phyloP scores from a whole-genome alignment of 2,888 invertebrate species.

The Lymantria dispar region DNA sequence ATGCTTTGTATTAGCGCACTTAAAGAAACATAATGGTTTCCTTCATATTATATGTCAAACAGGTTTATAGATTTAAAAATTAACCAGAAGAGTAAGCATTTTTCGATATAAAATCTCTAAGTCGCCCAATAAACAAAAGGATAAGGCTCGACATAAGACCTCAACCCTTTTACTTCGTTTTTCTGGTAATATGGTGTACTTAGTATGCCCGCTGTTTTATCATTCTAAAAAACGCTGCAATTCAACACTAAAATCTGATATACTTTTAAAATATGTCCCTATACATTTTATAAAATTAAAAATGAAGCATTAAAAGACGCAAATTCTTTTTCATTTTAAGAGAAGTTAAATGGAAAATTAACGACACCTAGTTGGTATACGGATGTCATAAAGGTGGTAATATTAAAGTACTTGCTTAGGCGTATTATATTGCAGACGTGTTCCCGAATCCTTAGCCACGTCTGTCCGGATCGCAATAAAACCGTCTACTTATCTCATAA shows the following conservation, averaged over 20 bases:
- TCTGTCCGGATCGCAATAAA: conserved; percentile 73
- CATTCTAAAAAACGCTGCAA: too few species aligned
- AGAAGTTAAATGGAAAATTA: conserved; percentile 49
- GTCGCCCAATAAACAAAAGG: too few species aligned
- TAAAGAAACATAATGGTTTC: too few species aligned
- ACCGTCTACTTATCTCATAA: conserved; percentile 68
- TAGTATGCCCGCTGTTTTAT: too few species aligned
- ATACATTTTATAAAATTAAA: conserved; percentile 17
- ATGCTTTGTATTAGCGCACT: too few species aligned
- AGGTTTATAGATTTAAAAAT: too few species aligned
- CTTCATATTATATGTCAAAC: too few species aligned
- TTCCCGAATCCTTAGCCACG: conserved; percentile 62
- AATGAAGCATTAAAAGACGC: neutral
- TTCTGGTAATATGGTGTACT: neutral
- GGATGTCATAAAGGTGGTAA: conserved; percentile 60
- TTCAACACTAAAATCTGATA: too few species aligned
- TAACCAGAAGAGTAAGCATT: too few species aligned
- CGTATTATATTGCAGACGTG: conserved; percentile 52
- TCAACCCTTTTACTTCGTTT: too few species aligned
- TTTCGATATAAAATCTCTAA: too few species aligned
- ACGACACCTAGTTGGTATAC: conserved; percentile 39
- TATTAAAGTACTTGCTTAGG: conserved; percentile 59
- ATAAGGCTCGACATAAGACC: too few species aligned
- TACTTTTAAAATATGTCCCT: neutral
- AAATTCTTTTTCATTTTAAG: conserved; percentile 18